A percentile compares a stretch with the other conserved stretches of the same genome.
Evolutionary conservation across 2,113 vertebrate genomes (phyloP).

Genomic region (cattle (Bos taurus)): DNA sequence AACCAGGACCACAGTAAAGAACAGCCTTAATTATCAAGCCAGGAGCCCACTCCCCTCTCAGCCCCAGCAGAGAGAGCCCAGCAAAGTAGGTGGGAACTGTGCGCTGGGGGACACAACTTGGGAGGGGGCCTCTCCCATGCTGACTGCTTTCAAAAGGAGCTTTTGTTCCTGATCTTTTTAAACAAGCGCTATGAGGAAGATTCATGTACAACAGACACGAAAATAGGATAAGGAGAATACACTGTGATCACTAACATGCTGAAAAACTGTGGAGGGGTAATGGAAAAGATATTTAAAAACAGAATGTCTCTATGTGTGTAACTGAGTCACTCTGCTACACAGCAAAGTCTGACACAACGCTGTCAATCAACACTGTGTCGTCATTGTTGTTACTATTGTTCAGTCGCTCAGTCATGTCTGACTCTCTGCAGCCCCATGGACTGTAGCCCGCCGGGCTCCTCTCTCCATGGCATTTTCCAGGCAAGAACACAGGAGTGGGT

Average conservation of each 20-base stretch:
- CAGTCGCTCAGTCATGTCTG: neutral
- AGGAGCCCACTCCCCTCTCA: accelerated
- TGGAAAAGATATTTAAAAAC: neutral
- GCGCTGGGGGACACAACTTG: neutral
- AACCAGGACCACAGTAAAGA: neutral
- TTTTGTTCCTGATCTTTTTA: neutral
- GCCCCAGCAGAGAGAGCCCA: neutral
- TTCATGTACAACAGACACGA: neutral
- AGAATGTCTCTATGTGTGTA: neutral
- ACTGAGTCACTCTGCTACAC: neutral
- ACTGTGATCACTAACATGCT: neutral
- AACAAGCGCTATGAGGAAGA: neutral
- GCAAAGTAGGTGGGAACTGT: neutral
- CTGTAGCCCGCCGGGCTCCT: neutral
- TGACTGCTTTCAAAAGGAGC: neutral
- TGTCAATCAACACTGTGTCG: neutral
- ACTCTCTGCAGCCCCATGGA: neutral
- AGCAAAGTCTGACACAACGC: neutral
- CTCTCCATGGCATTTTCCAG: neutral
- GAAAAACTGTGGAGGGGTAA: neutral
- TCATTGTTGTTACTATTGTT: neutral
- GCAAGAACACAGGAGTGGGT: neutral
- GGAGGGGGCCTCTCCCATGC: no score
- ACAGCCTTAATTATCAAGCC: neutral
- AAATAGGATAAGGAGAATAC: neutral